Evolutionary conservation across 2,797 vertebrate genomes (phyloP).

Genomic region (Alauda arvensis): DNA sequence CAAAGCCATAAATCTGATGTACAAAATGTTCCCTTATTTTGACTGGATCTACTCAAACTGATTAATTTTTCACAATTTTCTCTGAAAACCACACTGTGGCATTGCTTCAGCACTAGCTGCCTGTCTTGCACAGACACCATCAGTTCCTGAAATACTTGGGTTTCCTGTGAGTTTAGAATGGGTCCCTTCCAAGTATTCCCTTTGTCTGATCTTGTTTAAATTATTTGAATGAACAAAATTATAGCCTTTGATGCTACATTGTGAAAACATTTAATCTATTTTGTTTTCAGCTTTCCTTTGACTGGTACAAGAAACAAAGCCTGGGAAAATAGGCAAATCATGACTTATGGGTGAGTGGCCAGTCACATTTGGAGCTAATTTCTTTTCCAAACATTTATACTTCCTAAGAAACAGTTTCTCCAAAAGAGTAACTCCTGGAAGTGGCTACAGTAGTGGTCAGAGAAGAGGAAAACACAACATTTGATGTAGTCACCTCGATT

Average conservation of each 20-base stretch:
- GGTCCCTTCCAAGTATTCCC: constrained; percentile 7
- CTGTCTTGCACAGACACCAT: neutral
- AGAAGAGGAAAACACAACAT: constrained; percentile 21
- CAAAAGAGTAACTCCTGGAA: constrained; percentile 39
- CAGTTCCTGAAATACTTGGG: constrained; percentile 15
- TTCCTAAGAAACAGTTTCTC: constrained; percentile 40
- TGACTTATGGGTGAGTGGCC: constrained; percentile 38
- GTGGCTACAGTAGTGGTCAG: neutral
- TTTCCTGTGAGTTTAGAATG: constrained; percentile 32
- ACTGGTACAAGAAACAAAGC: constrained; percentile 43
- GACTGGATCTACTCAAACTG: neutral
- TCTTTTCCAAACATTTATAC: constrained; percentile 53
- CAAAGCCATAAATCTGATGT: neutral
- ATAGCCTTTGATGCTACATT: constrained; percentile 31
- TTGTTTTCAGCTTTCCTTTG: constrained; percentile 43
- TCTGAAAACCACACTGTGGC: constrained; percentile 29
- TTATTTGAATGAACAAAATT: constrained; percentile 32
- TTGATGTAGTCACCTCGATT: neutral
- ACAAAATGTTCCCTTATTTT: constrained; percentile 16
- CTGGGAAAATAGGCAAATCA: constrained; percentile 43
- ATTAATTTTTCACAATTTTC: constrained; percentile 33
- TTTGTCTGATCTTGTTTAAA: constrained; percentile 52
- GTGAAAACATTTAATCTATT: constrained; percentile 29
- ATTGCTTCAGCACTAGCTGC: neutral
- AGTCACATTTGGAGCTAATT: constrained; percentile 58